phyloP scores from a whole-genome alignment of 2,797 vertebrate species.

The Jordanella pulchra region DNA sequence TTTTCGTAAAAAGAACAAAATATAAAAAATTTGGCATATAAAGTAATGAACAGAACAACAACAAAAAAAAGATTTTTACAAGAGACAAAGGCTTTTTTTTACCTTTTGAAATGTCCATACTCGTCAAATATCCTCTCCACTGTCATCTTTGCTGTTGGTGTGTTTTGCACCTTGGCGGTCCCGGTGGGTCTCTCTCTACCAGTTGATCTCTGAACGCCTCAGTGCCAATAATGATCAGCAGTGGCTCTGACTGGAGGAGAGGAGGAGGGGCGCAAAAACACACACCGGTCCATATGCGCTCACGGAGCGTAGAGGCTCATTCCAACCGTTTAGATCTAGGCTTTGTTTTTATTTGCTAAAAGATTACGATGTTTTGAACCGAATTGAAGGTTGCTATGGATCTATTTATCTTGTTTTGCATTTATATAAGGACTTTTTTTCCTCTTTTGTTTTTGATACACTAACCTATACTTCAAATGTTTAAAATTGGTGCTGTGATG shows the following conservation, averaged over 20 bases:
- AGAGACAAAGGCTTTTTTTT: background rate
- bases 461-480: no score
- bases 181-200: conserved; percentile 22
- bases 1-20: no score
- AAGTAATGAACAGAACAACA: background rate
- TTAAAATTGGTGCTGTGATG: background rate
- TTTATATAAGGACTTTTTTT: background rate
- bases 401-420: background rate
- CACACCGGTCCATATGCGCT: background rate
- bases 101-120: conserved; percentile 83
- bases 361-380: background rate
- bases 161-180: conserved; percentile 12
- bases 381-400: no score
- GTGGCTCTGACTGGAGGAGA: background rate
- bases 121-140: conserved; percentile 82
- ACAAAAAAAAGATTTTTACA: background rate
- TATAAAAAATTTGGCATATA: no score
- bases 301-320: background rate
- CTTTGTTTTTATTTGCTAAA: background rate
- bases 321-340: background rate
- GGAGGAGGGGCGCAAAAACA: conserved; percentile 50
- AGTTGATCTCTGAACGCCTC: conserved; percentile 2
- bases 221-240: conserved; percentile 2
- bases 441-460: background rate
- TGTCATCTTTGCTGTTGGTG: conserved; percentile 53